A percentile compares a stretch with the other conserved stretches of the same genome.
Conservation (phyloP, 2,797 vertebrate species). For the Channallabes apus region DNA sequence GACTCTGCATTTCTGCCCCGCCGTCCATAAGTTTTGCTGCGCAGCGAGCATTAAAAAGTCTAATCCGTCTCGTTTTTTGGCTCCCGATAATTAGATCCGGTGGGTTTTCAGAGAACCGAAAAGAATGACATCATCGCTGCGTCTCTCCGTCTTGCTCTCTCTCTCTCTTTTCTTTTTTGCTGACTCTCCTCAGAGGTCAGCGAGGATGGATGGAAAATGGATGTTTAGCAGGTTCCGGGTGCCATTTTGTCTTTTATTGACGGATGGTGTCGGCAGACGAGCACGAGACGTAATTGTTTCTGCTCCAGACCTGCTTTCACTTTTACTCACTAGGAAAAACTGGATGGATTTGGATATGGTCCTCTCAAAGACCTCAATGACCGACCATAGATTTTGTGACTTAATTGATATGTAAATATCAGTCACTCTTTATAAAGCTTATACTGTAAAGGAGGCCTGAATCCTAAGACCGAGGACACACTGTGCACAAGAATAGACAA, state of each 20-base stretch:
- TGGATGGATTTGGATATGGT: neutral
- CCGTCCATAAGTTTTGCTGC: conserved; percentile 27
- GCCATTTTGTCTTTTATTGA: conserved; percentile 7
- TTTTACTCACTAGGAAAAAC: neutral
- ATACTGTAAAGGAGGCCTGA: no score
- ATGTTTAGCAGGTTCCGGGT: conserved; percentile 10
- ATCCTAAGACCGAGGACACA: no score
- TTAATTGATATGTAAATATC: no score
- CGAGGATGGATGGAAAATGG: conserved; percentile 13
- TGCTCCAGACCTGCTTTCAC: neutral
- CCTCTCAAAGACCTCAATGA: neutral
- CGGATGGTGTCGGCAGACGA: neutral
- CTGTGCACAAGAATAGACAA: no score
- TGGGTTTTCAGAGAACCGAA: conserved; percentile 55
- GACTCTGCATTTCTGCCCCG: conserved; percentile 44
- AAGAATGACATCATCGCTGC: conserved; percentile 63
- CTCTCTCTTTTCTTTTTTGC: neutral
- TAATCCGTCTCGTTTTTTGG: conserved; percentile 37
- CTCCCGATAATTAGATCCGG: conserved; percentile 38
- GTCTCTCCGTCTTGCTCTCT: conserved; percentile 44
- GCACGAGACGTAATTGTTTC: neutral
- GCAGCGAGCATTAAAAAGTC: conserved; percentile 33
- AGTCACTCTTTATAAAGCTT: no score
- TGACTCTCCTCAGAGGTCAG: conserved; percentile 48
- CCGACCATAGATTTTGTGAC: no score